Conservation (phyloP, 2,113 vertebrate species). For the Rhinopomastus cyanomelas region DNA sequence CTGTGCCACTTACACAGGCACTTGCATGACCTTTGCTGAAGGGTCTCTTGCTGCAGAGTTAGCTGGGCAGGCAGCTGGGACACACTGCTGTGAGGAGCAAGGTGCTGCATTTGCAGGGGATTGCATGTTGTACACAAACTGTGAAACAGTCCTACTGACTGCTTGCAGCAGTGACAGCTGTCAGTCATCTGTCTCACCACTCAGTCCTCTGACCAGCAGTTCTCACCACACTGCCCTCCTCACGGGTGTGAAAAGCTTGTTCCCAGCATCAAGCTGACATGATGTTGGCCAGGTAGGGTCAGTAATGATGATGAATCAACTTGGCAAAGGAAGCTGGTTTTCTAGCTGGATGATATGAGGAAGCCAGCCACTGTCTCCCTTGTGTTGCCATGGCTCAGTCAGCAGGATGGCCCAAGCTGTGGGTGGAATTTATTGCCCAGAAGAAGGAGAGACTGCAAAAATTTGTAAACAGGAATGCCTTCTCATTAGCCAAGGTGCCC, state of each 20-base stretch:
- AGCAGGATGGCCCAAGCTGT: neutral
- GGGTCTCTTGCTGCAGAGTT: neutral
- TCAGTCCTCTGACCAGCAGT: neutral
- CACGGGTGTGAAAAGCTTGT: neutral
- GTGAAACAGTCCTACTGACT: accelerated
- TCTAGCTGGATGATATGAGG: neutral
- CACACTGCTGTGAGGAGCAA: neutral
- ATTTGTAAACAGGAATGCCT: neutral
- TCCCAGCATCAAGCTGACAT: neutral
- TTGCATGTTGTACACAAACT: neutral
- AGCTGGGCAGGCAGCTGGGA: neutral
- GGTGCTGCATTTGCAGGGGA: neutral
- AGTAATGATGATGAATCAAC: neutral
- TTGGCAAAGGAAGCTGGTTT: neutral
- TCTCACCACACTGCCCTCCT: neutral
- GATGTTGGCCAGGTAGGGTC: neutral
- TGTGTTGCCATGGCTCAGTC: neutral
- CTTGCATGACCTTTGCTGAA: neutral
- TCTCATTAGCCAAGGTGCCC: neutral
- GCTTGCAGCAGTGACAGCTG: neutral
- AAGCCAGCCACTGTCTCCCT: neutral
- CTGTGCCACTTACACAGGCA: neutral
- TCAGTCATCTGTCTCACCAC: neutral
- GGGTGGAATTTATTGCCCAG: neutral
- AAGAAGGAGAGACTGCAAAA: neutral